A percentile compares a stretch with the other conserved stretches of the same genome.
Conservation (phyloP, 2,113 vertebrate species). For the Antechinus stuartii region DNA sequence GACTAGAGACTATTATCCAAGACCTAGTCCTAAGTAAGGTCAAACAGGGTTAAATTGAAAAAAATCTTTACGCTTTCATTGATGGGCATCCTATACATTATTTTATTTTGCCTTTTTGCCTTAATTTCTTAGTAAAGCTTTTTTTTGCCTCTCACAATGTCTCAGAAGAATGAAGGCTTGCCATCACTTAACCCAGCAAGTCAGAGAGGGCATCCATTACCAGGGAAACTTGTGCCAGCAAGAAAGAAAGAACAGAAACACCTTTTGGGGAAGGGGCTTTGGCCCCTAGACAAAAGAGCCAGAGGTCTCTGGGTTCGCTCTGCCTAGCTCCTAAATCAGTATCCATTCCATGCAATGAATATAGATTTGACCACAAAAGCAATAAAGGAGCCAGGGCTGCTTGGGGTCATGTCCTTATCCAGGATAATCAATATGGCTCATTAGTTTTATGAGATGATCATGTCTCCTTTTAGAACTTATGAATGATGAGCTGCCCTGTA, state of each 20-base stretch:
- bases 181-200: not conserved
- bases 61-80: not conserved
- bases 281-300: not conserved
- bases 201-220: not conserved
- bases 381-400: not conserved
- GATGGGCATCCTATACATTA: not conserved
- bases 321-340: not conserved
- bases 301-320: not conserved
- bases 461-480: constrained; percentile 11
- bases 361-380: not conserved
- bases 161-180: not conserved
- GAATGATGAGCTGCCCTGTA: not conserved
- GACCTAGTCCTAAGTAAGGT: not conserved
- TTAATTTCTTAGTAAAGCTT: not conserved
- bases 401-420: not conserved
- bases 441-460: constrained; percentile 4
- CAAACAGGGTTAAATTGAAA: not conserved
- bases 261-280: not conserved
- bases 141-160: not conserved
- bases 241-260: not conserved
- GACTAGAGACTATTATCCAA: not conserved
- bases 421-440: not conserved
- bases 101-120: not conserved
- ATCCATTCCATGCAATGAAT: not conserved
- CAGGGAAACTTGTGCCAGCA: not conserved